Base-by-base conservation (phyloP, 2,797 vertebrate species). In the Simalia tracyae region DNA sequence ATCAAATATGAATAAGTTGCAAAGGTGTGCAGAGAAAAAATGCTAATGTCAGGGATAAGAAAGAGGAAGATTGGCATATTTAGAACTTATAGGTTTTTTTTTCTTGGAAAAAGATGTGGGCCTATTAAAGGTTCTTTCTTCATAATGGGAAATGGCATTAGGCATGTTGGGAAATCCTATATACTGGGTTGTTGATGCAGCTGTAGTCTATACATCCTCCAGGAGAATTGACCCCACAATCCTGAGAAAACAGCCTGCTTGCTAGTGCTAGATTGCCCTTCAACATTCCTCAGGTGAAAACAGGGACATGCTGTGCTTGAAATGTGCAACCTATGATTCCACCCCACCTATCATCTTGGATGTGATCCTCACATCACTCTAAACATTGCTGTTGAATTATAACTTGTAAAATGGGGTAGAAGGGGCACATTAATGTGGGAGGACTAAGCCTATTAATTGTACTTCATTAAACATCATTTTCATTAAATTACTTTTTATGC, bases 61-160 rank as follows among this genome's bases (percentile, higher is more conserved):
- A 86, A 92, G 4, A 12, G 92, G 89, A 92, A 94, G 94, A 66
- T 46, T 81, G 76, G 42, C 19, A 19, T 81, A 24, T 24, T 81
- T 46, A 81, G 54, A 86, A 89, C 46, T 85, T 85, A 46, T 56
- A 76, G 85, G 85, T 11, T 28, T 24, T 68, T 72, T 92, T 86
- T 60, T 7, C 24, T 28, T 42, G 28, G 28, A 76, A 90, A 17
- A 22, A n/a, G 84, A 92, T 10, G 5, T 22, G 15, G 6, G 14
- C 54, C 36, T 28, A 50, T 42, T 89, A 11, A 31, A 72, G 12
- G 19, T 15, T 64, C 14, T 61, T 36, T 88, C 12, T 56, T 63
- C 66, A 14, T 54, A 59, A 11, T 5, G 3, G 12, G 22, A 50
- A 72, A 31, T 56, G 72, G 22, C 4, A 36, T n/a, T 46, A 89